A percentile compares a stretch with the other conserved stretches of the same genome.
Conservation (phyloP, 1,140 invertebrate genomes). For the Onthophagus taurus region DNA sequence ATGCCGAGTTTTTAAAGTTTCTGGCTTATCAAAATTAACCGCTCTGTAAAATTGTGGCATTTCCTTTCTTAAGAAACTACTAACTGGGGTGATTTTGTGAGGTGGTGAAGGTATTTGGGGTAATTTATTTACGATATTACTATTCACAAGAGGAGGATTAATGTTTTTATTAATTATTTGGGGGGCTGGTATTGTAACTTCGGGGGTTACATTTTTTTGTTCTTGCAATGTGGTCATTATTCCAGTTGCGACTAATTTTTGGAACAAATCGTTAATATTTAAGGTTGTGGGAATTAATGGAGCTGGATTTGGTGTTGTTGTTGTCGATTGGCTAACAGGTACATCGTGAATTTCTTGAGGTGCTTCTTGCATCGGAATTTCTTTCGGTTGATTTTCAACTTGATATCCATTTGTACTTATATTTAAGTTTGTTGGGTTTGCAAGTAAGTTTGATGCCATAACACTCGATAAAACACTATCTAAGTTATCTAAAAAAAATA, state of each 20-base stretch:
- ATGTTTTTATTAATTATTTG: too few species aligned
- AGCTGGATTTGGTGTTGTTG: constrained; percentile 23
- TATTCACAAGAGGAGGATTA: too few species aligned
- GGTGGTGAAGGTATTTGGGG: too few species aligned
- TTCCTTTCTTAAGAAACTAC: constrained; percentile 48
- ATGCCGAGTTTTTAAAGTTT: constrained; percentile 65
- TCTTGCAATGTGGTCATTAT: constrained; percentile 50
- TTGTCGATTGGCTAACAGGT: constrained; percentile 31
- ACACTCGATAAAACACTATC: constrained; percentile 57
- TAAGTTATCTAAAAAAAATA: constrained; percentile 33
- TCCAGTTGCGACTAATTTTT: constrained; percentile 74
- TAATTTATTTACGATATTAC: too few species aligned
- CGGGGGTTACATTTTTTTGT: constrained; percentile 42
- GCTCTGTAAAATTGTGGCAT: constrained; percentile 40
- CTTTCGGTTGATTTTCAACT: constrained; percentile 30
- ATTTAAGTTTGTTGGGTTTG: constrained; percentile 40
- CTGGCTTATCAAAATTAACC: constrained; percentile 56
- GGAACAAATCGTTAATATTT: constrained; percentile 74
- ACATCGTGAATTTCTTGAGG: constrained; percentile 26
- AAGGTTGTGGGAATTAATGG: constrained; percentile 31
- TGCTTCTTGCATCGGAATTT: constrained; percentile 23
- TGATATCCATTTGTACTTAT: constrained; percentile 39
- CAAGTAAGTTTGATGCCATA: constrained; percentile 49
- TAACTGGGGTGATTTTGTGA: too few species aligned
- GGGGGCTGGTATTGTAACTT: constrained; percentile 5